phyloP scores from a whole-genome alignment of 2,797 vertebrate genomes.

The Oryzias dopingdopingensis region DNA sequence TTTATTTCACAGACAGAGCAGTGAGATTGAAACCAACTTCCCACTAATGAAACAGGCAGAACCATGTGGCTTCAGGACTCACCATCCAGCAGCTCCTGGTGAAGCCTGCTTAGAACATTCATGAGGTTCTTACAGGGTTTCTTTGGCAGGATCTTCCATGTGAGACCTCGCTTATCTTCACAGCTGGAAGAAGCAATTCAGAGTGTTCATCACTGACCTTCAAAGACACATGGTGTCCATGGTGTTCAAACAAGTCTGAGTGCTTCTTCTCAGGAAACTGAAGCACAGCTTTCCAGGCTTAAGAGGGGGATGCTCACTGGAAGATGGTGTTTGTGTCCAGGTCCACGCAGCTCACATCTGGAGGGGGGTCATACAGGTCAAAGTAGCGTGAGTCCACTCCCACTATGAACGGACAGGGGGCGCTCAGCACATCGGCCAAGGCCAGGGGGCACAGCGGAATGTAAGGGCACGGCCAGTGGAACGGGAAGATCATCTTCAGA shows the following conservation, averaged over 20 bases:
- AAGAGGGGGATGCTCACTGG: slow-evolving; percentile 80
- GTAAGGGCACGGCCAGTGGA: slow-evolving; percentile 97
- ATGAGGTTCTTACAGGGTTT: slow-evolving; percentile 98
- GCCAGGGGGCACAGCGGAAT: slow-evolving; percentile 96
- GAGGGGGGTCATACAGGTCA: slow-evolving; percentile 94
- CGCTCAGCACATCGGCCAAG: slow-evolving; percentile 92
- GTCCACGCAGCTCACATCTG: slow-evolving; percentile 96
- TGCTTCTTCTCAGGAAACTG: too few species aligned
- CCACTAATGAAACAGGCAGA: too few species aligned
- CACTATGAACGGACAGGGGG: slow-evolving; percentile 96
- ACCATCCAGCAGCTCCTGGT: slow-evolving; percentile 92
- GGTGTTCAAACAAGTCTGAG: slow-evolving; percentile 27
- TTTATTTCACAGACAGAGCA: too few species aligned
- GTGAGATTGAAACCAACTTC: too few species aligned
- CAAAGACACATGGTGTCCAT: slow-evolving; percentile 15
- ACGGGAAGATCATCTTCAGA: slow-evolving; percentile 95
- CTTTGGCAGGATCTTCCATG: slow-evolving; percentile 97
- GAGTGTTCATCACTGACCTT: slow-evolving; percentile 25
- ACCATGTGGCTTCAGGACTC: slow-evolving; percentile 62
- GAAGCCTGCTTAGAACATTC: slow-evolving; percentile 88
- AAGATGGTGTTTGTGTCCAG: slow-evolving; percentile 98
- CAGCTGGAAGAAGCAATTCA: slow-evolving; percentile 75
- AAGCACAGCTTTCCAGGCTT: too few species aligned
- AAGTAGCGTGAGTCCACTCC: slow-evolving; percentile 98
- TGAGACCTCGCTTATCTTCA: slow-evolving; percentile 90